Evolutionary conservation across 2,797 vertebrate species (phyloP), one percentile per base, ranked within the genome.

Genomic region (Siniperca scherzeri): DNA sequence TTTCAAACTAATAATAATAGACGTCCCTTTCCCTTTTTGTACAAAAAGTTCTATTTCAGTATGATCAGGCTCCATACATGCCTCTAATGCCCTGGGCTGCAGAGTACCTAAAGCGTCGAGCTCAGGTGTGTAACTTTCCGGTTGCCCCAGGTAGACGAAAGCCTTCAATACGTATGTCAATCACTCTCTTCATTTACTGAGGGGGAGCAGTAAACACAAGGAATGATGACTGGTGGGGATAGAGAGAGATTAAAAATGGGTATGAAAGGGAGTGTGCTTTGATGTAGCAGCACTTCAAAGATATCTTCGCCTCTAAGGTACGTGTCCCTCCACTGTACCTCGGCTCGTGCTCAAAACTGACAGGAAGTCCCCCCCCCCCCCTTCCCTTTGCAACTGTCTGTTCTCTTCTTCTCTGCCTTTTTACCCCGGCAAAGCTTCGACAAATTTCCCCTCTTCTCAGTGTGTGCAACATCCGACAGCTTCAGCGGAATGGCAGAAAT

Each of bases 241-340:
- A 42, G 46, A 65, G 73, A 59, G 76, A 84, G 86, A 90, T 87
- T 79, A 66, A 85, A 85, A 87, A 73, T 46, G 74, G 52, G 57
- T 61, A 30, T 14, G 80, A 72, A 74, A 76, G 71, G 55, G 52
- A 78, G 68, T 53, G 70, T 10, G 72, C 88, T 89, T 92, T 93
- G 91, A 93, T 90, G 88, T 88, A 46, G 78, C 81, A 55, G 21
- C 81, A 81, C 92, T 93, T 93, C 89, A 93, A 92, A 92, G 78
- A 87, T 82, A 57, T 48, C 84, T 68, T 59, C 33, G 61, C 85
- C 85, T 89, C 46, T 27, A 19, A 88, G 89, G 86, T 68, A 77
- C 27, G 1, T 12, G 82, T 84, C 87, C 84, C 78, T 84, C 71
- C 64, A 64, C 84, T 78, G 86, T 88, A 88, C 69, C 50, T 74